phyloP scores from a whole-genome alignment of 1,140 invertebrate genomes.

The Drosophila nebulosa region DNA sequence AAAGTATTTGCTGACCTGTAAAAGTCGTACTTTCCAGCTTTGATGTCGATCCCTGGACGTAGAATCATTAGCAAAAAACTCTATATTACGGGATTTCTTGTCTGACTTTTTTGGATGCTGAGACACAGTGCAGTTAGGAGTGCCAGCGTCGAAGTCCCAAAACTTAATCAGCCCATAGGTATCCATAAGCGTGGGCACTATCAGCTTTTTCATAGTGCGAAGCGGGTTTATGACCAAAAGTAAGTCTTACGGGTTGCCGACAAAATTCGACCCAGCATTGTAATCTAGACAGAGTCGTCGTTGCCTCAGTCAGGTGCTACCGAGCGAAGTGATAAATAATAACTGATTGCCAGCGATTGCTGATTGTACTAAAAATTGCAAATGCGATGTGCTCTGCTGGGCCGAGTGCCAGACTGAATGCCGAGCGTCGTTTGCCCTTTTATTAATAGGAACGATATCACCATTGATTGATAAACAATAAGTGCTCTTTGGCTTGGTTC shows the following conservation, averaged over 20 bases:
- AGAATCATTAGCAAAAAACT: constrained; percentile 17
- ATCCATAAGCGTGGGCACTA: constrained; percentile 72
- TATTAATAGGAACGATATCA: constrained; percentile 30
- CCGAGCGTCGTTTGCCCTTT: constrained; percentile 40
- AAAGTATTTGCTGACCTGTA: constrained; percentile 42
- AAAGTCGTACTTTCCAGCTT: constrained; percentile 41
- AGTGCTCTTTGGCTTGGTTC: background rate
- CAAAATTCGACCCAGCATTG: background rate
- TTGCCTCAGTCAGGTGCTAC: constrained; percentile 51
- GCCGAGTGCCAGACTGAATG: constrained; percentile 20
- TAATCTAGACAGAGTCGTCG: background rate
- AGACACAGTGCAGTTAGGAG: constrained; percentile 29
- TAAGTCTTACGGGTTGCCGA: background rate
- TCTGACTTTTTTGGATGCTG: background rate
- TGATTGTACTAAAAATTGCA: constrained; percentile 47
- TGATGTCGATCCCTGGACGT: constrained; percentile 49
- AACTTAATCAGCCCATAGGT: constrained; percentile 76
- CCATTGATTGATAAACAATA: constrained; percentile 45
- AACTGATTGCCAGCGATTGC: constrained; percentile 56
- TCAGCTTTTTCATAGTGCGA: constrained; percentile 66
- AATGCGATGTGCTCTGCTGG: constrained; percentile 29
- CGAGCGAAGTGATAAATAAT: constrained; percentile 64
- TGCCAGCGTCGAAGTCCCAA: constrained; percentile 69
- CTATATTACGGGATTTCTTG: background rate
- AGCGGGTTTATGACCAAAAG: background rate